phyloP scores from a whole-genome alignment of 2,888 invertebrate genomes.

The Spodoptera picta region DNA sequence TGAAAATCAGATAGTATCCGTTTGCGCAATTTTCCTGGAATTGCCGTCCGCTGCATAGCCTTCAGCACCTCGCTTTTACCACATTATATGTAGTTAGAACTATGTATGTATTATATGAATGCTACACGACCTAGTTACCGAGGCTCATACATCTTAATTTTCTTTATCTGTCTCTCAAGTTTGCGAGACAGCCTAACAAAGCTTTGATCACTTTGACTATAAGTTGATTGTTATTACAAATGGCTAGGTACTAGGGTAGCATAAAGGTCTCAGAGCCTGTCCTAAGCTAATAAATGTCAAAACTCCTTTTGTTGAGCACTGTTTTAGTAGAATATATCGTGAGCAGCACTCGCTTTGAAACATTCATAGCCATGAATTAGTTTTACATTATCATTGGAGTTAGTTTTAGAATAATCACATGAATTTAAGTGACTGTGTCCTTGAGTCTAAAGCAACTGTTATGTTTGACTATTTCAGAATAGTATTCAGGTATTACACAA shows the following conservation, averaged over 20 bases:
- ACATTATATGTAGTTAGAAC: too few species aligned
- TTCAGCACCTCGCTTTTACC: not conserved
- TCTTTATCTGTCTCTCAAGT: not conserved
- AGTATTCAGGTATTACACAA: too few species aligned
- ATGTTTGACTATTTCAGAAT: too few species aligned
- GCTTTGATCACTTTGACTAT: conserved; percentile 18
- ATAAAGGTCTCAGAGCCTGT: conserved; percentile 35
- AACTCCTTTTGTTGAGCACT: conserved; percentile 45
- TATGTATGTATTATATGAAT: not conserved
- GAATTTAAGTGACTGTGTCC: conserved; percentile 2
- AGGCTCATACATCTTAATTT: not conserved
- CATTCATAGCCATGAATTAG: conserved; percentile 37
- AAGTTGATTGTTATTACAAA: conserved; percentile 25
- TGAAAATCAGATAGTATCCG: too few species aligned
- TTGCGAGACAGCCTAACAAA: conserved; percentile 1
- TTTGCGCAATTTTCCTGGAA: not conserved
- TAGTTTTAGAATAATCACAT: conserved; percentile 5
- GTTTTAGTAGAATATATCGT: conserved; percentile 48
- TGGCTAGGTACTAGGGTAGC: conserved; percentile 28
- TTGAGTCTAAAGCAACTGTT: too few species aligned
- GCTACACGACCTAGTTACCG: conserved; percentile 1
- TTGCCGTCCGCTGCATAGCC: not conserved
- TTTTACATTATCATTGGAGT: conserved; percentile 25
- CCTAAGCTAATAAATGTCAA: conserved; percentile 52
- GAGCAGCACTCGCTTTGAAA: conserved; percentile 48